These are phyloP conservation scores for Leptogaster cylindrica DNA, from an alignment of 2,888 invertebrate species.

Conservation along the genomic window DNA sequence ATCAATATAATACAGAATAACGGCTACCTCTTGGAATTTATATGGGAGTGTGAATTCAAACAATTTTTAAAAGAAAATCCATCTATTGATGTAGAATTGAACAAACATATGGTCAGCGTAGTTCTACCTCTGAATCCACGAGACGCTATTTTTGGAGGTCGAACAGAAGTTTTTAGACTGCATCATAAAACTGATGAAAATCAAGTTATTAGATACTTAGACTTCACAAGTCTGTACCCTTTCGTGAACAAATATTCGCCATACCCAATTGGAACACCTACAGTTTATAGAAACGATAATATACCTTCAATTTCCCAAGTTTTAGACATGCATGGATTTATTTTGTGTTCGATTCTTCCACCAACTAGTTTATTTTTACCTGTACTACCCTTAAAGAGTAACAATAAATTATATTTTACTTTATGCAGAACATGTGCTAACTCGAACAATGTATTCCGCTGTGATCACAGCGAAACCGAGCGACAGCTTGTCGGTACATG, in stretches of 20 bases:
- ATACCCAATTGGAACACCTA: slow-evolving; percentile 18
- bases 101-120: not conserved
- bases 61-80: slow-evolving; percentile 8
- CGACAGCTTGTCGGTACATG: not conserved
- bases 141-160: not conserved
- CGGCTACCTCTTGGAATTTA: slow-evolving; percentile 16
- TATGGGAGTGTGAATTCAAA: slow-evolving; percentile 13
- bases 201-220: slow-evolving; percentile 2
- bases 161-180: not conserved
- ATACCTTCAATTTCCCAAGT: slow-evolving; percentile 9
- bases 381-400: slow-evolving; percentile 4
- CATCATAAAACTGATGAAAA: not conserved
- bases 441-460: not conserved
- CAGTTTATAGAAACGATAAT: slow-evolving; percentile 14
- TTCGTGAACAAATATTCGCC: slow-evolving; percentile 32
- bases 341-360: slow-evolving; percentile 18
- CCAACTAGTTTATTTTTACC: slow-evolving; percentile 18
- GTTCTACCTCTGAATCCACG: slow-evolving; percentile 1
- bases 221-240: slow-evolving; percentile 16
- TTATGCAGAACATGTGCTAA: not conserved
- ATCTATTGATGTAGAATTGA: not conserved
- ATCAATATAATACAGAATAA: slow-evolving; percentile 1
- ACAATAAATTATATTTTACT: slow-evolving; percentile 24
- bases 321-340: slow-evolving; percentile 22
- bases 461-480: not conserved